Evolutionary conservation across 2,888 invertebrate species (phyloP).

Genomic region (Lasioglossum marginatum): DNA sequence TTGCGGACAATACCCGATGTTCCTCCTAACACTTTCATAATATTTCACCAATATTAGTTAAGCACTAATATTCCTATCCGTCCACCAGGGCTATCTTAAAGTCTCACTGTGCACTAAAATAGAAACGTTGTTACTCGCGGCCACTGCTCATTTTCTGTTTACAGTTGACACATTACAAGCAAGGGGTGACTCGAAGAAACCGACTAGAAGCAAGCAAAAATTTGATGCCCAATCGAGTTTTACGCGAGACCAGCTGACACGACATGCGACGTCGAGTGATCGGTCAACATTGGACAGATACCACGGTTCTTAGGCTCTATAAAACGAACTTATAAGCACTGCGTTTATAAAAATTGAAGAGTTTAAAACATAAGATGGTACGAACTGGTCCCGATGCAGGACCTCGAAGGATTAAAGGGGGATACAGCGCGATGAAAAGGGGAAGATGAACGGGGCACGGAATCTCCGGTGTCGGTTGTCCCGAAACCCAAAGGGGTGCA

Average conservation of each 20-base stretch:
- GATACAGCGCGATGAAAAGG: neutral
- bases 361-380: neutral
- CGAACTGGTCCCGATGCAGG: neutral
- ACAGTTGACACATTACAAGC: neutral
- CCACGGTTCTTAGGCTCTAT: too few species aligned
- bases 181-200: too few species aligned
- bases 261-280: too few species aligned
- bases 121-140: neutral
- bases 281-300: too few species aligned
- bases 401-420: neutral
- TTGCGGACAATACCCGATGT: too few species aligned
- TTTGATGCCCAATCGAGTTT: too few species aligned
- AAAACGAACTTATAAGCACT: neutral
- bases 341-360: neutral
- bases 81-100: neutral
- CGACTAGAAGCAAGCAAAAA: too few species aligned
- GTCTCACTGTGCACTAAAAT: neutral
- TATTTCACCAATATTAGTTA: neutral
- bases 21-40: neutral
- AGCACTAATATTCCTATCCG: neutral
- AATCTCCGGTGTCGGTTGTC: slow-evolving; percentile 1
- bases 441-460: slow-evolving; percentile 3
- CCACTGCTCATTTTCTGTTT: neutral
- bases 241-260: too few species aligned
- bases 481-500: slow-evolving; percentile 35